phyloP scores from a whole-genome alignment of 2,113 vertebrate genomes.

The Tachycineta bicolor region DNA sequence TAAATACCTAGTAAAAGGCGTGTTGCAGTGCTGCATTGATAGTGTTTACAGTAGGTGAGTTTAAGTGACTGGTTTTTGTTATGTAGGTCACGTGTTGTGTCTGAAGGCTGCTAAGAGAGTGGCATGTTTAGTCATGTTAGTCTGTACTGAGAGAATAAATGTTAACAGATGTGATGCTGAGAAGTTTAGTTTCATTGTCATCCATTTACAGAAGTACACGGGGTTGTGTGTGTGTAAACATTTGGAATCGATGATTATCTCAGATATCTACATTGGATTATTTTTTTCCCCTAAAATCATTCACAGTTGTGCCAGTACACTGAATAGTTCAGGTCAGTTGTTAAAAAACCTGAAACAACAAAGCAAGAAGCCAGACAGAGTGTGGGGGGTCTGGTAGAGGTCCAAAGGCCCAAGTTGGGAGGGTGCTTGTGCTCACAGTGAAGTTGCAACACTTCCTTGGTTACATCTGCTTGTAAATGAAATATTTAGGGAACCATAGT shows the following conservation, averaged over 20 bases:
- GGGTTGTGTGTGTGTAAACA: background rate
- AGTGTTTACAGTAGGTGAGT: background rate
- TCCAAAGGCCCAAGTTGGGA: background rate
- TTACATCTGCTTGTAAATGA: background rate
- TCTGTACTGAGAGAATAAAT: background rate
- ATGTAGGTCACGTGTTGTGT: background rate
- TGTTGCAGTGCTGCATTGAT: background rate
- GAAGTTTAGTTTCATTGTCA: background rate
- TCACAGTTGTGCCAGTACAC: background rate
- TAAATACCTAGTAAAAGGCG: background rate
- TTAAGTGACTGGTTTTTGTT: background rate
- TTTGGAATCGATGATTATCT: background rate
- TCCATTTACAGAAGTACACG: background rate
- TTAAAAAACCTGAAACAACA: background rate
- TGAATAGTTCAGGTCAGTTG: background rate
- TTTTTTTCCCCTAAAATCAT: background rate
- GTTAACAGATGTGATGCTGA: background rate
- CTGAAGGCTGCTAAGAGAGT: constrained; percentile 34
- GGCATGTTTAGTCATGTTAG: background rate
- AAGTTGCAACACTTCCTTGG: background rate
- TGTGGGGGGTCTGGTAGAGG: background rate
- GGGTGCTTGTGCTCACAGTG: background rate
- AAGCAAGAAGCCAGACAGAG: background rate
- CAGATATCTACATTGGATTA: background rate
- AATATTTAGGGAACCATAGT: background rate